A percentile compares a stretch with the other conserved stretches of the same genome.
These are phyloP conservation scores for Rotaria sp. DNA, from an alignment of 2,888 invertebrate genomes.

Conservation along the genomic window DNA sequence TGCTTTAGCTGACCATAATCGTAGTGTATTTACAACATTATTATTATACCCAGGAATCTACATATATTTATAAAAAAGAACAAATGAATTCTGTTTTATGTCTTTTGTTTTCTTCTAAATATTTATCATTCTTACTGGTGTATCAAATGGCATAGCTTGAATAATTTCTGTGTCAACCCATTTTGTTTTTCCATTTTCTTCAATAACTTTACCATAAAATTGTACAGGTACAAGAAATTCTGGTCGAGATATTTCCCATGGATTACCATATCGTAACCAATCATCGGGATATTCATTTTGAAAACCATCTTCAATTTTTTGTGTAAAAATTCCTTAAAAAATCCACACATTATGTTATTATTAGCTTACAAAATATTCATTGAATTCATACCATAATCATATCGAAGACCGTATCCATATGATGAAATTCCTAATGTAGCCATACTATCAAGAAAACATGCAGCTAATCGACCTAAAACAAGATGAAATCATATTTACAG, in stretches of 20 bases:
- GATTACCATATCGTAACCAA: conserved; percentile 93
- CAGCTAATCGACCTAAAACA: conserved; percentile 75
- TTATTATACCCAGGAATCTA: conserved; percentile 64
- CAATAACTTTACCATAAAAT: conserved; percentile 89
- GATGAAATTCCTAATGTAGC: conserved; percentile 92
- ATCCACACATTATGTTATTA: not conserved
- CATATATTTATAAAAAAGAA: not conserved
- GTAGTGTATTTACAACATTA: conserved; percentile 78
- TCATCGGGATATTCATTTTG: conserved; percentile 96
- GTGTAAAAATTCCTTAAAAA: conserved; percentile 71
- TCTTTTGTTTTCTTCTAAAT: not conserved
- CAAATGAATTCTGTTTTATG: too few species aligned
- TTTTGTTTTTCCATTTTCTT: conserved; percentile 72
- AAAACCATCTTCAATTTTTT: conserved; percentile 87
- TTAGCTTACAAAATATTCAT: not conserved
- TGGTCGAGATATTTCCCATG: conserved; percentile 98
- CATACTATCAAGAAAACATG: conserved; percentile 99
- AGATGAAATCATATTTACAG: not conserved
- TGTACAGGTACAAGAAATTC: conserved; percentile 94
- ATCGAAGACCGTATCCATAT: conserved; percentile 96
- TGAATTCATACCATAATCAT: conserved; percentile 74
- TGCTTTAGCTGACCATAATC: conserved; percentile 95
- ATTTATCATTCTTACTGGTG: conserved; percentile 64
- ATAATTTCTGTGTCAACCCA: conserved; percentile 88
- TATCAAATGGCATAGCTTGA: conserved; percentile 96